These are phyloP conservation scores for Limnodromus scolopaceus DNA, from an alignment of 2,797 vertebrate species.

Conservation along the genomic window DNA sequence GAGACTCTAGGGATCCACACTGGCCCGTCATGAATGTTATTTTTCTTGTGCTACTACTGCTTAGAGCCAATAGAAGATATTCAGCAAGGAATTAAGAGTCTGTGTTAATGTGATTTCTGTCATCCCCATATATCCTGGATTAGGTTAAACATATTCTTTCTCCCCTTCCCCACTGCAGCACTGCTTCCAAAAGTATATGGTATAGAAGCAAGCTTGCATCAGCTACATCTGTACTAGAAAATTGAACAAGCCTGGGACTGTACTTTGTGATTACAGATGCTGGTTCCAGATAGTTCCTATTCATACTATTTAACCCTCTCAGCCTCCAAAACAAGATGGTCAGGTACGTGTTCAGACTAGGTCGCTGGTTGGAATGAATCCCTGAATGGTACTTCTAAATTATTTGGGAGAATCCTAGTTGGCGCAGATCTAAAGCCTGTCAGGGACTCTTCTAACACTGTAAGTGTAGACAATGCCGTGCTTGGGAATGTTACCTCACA, in stretches of 20 bases:
- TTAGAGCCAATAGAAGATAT: conserved; percentile 20
- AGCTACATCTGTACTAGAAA: background rate
- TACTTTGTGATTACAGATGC: background rate
- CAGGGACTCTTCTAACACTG: background rate
- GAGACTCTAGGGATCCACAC: conserved; percentile 3
- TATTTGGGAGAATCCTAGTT: background rate
- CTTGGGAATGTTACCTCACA: background rate
- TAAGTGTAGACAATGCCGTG: background rate
- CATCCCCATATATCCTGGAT: background rate
- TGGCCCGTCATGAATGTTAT: background rate
- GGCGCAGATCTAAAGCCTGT: background rate
- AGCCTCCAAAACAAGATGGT: background rate
- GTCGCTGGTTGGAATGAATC: background rate
- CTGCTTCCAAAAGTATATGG: background rate
- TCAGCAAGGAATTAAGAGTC: conserved; percentile 12
- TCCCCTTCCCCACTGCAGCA: background rate
- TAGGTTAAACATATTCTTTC: background rate
- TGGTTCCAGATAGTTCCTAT: background rate
- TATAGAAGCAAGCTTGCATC: background rate
- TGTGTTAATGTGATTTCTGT: conserved; percentile 34
- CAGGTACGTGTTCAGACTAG: background rate
- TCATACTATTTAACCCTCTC: background rate
- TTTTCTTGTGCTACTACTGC: background rate
- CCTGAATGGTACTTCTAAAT: background rate
- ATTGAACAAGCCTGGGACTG: background rate